Evolutionary conservation across 2,888 invertebrate genomes (phyloP), one percentile per base, ranked within the genome.

Genomic region (Leucania comma): DNA sequence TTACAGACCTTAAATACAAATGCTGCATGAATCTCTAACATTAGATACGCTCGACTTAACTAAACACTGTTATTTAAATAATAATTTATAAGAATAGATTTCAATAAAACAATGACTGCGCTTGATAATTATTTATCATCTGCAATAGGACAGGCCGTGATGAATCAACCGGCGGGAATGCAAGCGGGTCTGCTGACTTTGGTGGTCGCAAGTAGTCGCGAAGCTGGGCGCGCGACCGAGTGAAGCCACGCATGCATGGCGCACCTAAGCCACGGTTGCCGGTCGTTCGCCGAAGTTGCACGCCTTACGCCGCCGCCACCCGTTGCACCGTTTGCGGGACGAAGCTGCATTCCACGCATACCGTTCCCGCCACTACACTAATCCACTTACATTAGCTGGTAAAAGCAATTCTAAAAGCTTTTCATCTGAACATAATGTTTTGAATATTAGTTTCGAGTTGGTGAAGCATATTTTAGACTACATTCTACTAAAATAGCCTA

Each of bases 341-440:
- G 85, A 80, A 86, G 86, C 90, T 90, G 88, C 93, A 94, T 93
- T 93, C 93, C 91, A 81, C 75, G 73, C 91, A 92, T 93, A 85
- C 91, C 91, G 83, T 90, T 88, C 87, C 91, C 90, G 87, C 87
- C 86, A 75, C 67, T 67, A 73, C 71, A 78, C 68, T 75, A 80
- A 78, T 80, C 82, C 75, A 72, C 71, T 73, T 71, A 72, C 63
- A 76, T 78, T 76, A 75, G 54, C 56, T 42, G 60, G 60, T 72
- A 78, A 72, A 81, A 75, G 73, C 79, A 57, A 72, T 78, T 64
- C 68, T 68, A 71, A 75, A 75, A 80, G 73, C 68, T 77, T 65
- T 79, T 70, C 65, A 59, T 69, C 51, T 54, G 48, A 54, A 65
- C 59, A 70, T 50, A 48, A 71, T 67, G 62, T 64, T 68, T 71